Conservation (phyloP, 2,113 vertebrate species). For the Psophia crepitans region DNA sequence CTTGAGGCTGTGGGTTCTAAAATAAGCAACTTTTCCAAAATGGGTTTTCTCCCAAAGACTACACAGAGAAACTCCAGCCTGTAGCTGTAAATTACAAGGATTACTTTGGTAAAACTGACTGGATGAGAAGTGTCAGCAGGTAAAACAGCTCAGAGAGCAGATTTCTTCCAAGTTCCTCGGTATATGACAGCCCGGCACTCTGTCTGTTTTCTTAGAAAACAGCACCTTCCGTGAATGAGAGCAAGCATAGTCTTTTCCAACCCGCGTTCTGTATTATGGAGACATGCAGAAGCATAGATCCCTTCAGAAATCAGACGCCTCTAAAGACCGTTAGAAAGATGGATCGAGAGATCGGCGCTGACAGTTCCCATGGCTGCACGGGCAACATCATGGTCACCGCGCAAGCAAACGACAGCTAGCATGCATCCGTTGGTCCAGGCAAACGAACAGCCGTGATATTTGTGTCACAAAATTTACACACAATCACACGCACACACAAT, state of each 20-base stretch:
- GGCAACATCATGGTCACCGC: neutral
- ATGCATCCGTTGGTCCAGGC: neutral
- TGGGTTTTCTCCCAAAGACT: conserved; percentile 48
- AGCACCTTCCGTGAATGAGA: neutral
- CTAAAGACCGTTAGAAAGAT: neutral
- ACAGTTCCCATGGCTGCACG: neutral
- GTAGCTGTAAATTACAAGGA: neutral
- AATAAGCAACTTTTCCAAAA: conserved; percentile 59
- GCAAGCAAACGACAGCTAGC: neutral
- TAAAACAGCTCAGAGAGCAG: neutral
- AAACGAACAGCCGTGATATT: neutral
- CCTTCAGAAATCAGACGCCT: neutral
- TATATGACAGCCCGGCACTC: neutral
- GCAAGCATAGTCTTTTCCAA: neutral
- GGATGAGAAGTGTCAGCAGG: neutral
- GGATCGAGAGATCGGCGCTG: neutral
- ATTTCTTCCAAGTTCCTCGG: neutral
- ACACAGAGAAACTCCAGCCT: conserved; percentile 21
- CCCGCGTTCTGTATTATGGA: fast-evolving
- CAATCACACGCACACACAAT: neutral
- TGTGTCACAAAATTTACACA: neutral
- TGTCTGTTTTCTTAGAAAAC: neutral
- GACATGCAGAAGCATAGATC: neutral
- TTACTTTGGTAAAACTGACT: neutral
- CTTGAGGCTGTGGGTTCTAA: conserved; percentile 52